phyloP scores from a whole-genome alignment of 2,888 invertebrate species.

The Capitulum mitella region DNA sequence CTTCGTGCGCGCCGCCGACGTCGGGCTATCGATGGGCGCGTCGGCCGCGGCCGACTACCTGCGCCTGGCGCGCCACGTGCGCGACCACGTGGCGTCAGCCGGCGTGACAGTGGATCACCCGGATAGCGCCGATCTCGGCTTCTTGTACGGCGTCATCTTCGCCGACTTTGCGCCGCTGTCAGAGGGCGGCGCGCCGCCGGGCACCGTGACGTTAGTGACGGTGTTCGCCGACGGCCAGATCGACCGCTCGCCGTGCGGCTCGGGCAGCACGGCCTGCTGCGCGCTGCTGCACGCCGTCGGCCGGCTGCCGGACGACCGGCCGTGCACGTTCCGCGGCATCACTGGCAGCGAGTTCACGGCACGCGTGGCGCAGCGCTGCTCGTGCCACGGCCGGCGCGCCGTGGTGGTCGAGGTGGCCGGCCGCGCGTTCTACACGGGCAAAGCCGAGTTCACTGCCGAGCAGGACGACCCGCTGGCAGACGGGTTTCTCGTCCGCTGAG shows the following conservation, averaged over 20 bases:
- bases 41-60: not conserved
- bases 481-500: not conserved
- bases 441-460: not conserved
- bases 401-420: not conserved
- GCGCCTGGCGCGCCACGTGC: not conserved
- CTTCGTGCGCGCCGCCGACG: not conserved
- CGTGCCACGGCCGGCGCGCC: not conserved
- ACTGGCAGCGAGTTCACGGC: not conserved
- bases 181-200: not conserved
- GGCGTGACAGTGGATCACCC: not conserved
- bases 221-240: constrained; percentile 5
- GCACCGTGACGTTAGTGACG: not conserved
- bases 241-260: not conserved
- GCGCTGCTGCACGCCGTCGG: constrained; percentile 2
- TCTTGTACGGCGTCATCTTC: not conserved
- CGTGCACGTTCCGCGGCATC: not conserved
- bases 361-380: not conserved
- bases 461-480: not conserved
- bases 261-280: not conserved
- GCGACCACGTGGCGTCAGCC: not conserved
- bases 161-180: not conserved
- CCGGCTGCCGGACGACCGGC: not conserved
- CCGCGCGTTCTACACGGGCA: not conserved
- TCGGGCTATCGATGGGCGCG: not conserved
- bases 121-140: not conserved